phyloP scores from a whole-genome alignment of 2,797 vertebrate genomes.

The Gallinago solitaria region DNA sequence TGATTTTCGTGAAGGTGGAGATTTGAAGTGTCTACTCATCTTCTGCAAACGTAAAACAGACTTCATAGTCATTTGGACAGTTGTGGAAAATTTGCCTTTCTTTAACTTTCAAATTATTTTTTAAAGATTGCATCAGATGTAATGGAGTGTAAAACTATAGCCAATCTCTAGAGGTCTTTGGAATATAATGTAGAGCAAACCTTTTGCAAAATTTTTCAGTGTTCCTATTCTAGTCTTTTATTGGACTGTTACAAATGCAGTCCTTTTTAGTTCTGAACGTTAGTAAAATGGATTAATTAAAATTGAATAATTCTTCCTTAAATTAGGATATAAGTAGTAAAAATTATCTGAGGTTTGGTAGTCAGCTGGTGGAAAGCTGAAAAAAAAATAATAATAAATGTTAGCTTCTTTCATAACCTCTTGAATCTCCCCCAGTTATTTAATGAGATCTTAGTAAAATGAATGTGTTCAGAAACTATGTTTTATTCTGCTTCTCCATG shows the following conservation, averaged over 20 bases:
- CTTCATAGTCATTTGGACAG: neutral
- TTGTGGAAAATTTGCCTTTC: neutral
- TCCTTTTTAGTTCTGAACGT: conserved; percentile 21
- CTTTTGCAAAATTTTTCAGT: neutral
- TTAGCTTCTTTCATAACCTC: neutral
- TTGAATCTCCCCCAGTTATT: neutral
- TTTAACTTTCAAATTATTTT: neutral
- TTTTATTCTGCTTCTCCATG: conserved; percentile 17
- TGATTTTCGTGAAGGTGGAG: neutral
- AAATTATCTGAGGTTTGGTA: neutral
- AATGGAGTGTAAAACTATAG: neutral
- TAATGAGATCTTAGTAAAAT: neutral
- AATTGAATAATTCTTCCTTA: neutral
- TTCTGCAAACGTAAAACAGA: neutral
- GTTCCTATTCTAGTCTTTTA: neutral
- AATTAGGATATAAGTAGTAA: conserved; percentile 2
- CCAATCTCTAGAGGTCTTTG: neutral
- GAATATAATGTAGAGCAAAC: neutral
- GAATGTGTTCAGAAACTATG: neutral
- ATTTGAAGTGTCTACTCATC: neutral
- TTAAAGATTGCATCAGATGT: neutral
- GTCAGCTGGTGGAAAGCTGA: neutral
- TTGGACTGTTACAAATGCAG: neutral
- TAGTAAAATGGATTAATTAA: neutral
- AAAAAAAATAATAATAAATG: neutral